Evolutionary conservation across 2,797 vertebrate species (phyloP), one percentile per base, ranked within the genome.

Genomic region (Linurgus olivaceus): DNA sequence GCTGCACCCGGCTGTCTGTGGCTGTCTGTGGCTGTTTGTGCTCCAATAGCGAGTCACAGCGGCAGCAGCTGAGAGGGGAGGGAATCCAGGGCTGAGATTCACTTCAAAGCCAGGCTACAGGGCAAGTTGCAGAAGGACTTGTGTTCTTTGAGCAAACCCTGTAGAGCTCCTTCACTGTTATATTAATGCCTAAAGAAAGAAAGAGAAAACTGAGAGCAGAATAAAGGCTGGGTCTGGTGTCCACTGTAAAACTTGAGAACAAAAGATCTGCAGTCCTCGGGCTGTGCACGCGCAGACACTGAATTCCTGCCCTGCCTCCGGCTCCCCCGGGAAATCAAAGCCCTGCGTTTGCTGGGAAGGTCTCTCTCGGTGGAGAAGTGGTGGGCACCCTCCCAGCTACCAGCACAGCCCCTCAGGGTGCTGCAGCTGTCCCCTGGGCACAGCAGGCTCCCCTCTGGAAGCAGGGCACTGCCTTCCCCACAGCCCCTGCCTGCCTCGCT

Each of bases 181-280:
- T 37, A 40, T 59, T 73, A 75, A 66, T 11, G 23, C 29, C 40
- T 18, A 58, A 86, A 91, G 75, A 85, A 94, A 86, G 66, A 25
- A 47, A 83, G 81, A 79, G 93, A 94, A 96, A 96, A 54, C 81
- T 35, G 93, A 95, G 93, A 87, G 86, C 86, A 74, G 85, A 91
- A 58, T 58, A 35, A 70, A 66, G 79, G 75, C 94, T 62, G 94
- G 80, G 81, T 91, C 86, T 77, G 79, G 91, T 89, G 92, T 72
- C 92, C 92, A 51, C 87, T 78, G 89, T 55, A 91, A 93, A 90
- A 90, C 57, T 82, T 37, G 91, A 94, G 94, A 96, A 97, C 96
- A 96, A 96, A 96, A 97, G 95, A 37, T 58, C 94, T 63, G 91
- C 93, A 94, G 95, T 94, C 65, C 91, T 72, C 31, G 1, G 79